These are phyloP conservation scores for Lingula anatina DNA, from an alignment of 2,888 invertebrate genomes.

Conservation along the genomic window DNA sequence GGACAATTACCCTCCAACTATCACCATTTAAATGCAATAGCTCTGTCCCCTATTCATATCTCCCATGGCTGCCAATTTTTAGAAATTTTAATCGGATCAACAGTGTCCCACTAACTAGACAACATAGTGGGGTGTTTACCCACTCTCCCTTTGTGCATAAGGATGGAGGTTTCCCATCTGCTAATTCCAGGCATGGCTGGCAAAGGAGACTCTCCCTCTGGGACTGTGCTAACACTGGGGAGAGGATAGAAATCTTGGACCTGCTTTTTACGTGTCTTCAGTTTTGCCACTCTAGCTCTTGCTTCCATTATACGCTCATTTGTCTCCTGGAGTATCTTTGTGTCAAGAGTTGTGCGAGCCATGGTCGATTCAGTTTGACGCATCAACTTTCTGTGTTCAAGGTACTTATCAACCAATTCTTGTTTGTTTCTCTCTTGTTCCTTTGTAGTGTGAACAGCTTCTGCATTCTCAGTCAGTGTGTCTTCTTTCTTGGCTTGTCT, in stretches of 20 bases:
- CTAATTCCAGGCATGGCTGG: slow-evolving; percentile 20
- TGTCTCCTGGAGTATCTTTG: slow-evolving; percentile 40
- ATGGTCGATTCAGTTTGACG: slow-evolving; percentile 43
- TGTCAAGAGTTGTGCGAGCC: slow-evolving; percentile 36
- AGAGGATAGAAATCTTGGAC: slow-evolving; percentile 34
- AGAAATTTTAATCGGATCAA: too few relatives aligned
- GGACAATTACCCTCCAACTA: too few relatives aligned
- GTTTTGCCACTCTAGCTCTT: slow-evolving; percentile 33
- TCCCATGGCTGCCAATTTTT: too few relatives aligned
- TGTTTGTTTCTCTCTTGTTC: slow-evolving; percentile 32
- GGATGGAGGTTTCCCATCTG: slow-evolving; percentile 22
- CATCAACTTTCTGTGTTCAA: slow-evolving; percentile 45
- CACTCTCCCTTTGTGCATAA: slow-evolving; percentile 22
- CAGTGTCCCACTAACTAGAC: too few relatives aligned
- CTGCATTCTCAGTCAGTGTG: slow-evolving; percentile 15
- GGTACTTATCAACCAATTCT: slow-evolving; percentile 40
- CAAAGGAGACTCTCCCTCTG: slow-evolving; percentile 14
- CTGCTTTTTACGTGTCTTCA: slow-evolving; percentile 27
- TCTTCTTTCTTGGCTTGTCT: slow-evolving; percentile 37
- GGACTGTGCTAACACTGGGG: too few relatives aligned
- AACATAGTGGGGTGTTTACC: slow-evolving; percentile 28
- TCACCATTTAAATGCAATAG: too few relatives aligned
- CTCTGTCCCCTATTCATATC: too few relatives aligned
- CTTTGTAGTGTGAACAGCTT: slow-evolving; percentile 20
- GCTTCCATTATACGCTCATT: slow-evolving; percentile 41